These are phyloP conservation scores for Hyppa rectilinea DNA, from an alignment of 2,888 invertebrate species.

Conservation along the genomic window DNA sequence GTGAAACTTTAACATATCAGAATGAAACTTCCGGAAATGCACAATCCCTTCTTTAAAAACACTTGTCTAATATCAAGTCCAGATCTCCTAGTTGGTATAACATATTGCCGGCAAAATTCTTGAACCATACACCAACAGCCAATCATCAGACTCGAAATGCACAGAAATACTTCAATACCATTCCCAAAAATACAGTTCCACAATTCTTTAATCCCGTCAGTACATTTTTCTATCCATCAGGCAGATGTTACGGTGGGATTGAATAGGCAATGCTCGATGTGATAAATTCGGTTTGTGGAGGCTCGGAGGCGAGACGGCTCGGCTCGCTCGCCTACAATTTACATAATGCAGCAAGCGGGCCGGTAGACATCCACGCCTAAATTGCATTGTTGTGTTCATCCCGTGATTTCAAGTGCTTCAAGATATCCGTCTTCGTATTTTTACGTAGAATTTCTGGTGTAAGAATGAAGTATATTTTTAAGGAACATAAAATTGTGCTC, in stretches of 20 bases:
- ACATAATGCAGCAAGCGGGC: conserved; percentile 84
- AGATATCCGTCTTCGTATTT: conserved; percentile 58
- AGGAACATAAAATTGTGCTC: conserved; percentile 2
- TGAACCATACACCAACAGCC: neutral
- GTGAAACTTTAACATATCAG: too few species aligned
- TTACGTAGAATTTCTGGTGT: conserved; percentile 33
- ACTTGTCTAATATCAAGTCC: neutral
- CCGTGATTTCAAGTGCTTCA: conserved; percentile 72
- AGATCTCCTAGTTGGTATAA: neutral
- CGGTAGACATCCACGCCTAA: conserved; percentile 72
- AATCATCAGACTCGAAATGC: neutral
- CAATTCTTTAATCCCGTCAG: conserved; percentile 39
- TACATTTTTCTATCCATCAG: conserved; percentile 73
- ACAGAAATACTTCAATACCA: conserved; percentile 33
- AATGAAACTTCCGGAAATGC: neutral
- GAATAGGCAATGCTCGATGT: conserved; percentile 88
- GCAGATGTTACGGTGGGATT: conserved; percentile 86
- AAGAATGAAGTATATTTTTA: conserved; percentile 15
- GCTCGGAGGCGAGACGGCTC: conserved; percentile 72
- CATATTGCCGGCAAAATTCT: neutral
- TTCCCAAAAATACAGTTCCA: conserved; percentile 48
- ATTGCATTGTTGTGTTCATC: conserved; percentile 80
- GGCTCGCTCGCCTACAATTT: conserved; percentile 82
- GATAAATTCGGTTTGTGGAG: conserved; percentile 87
- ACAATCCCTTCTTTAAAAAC: neutral